A percentile compares a stretch with the other conserved stretches of the same genome.
These are phyloP conservation scores for Scomber japonicus DNA, from an alignment of 2,113 vertebrate genomes.

Conservation along the genomic window DNA sequence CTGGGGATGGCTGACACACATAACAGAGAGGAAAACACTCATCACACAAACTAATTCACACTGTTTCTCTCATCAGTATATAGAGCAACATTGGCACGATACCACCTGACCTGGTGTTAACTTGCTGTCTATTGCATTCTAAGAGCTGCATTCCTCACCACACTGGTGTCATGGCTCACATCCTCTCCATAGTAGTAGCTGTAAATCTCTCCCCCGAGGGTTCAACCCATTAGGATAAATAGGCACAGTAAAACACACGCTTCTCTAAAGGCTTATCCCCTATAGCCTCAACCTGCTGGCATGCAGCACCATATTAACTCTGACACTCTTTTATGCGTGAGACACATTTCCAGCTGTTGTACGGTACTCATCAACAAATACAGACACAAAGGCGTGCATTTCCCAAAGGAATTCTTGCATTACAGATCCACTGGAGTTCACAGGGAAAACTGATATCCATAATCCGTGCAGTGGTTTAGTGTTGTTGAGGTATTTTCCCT, in stretches of 20 bases:
- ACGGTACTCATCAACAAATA: constrained; percentile 43
- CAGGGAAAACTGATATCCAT: constrained; percentile 58
- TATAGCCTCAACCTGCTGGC: constrained; percentile 31
- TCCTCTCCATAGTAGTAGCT: constrained; percentile 30
- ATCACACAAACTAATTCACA: constrained; percentile 16
- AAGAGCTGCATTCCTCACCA: constrained; percentile 17
- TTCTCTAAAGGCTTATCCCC: constrained; percentile 47
- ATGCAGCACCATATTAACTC: constrained; percentile 45
- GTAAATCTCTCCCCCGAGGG: constrained; percentile 54
- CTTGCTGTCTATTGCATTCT: constrained; percentile 33
- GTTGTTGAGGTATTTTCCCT: constrained; percentile 48
- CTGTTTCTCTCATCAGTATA: constrained; percentile 38
- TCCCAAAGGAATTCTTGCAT: constrained; percentile 53
- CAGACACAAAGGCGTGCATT: constrained; percentile 8
- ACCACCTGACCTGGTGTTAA: constrained; percentile 59
- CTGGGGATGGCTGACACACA: constrained; percentile 5
- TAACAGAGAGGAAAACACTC: neutral
- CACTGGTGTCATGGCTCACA: constrained; percentile 35
- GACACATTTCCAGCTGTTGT: constrained; percentile 37
- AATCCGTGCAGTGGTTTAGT: constrained; percentile 57
- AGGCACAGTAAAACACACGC: constrained; percentile 42
- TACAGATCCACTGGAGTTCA: constrained; percentile 40
- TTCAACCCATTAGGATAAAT: constrained; percentile 65
- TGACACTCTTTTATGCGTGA: constrained; percentile 39
- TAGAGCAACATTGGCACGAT: constrained; percentile 5